Conservation (phyloP, 2,797 vertebrate genomes). For the Gephyroberyx darwinii region DNA sequence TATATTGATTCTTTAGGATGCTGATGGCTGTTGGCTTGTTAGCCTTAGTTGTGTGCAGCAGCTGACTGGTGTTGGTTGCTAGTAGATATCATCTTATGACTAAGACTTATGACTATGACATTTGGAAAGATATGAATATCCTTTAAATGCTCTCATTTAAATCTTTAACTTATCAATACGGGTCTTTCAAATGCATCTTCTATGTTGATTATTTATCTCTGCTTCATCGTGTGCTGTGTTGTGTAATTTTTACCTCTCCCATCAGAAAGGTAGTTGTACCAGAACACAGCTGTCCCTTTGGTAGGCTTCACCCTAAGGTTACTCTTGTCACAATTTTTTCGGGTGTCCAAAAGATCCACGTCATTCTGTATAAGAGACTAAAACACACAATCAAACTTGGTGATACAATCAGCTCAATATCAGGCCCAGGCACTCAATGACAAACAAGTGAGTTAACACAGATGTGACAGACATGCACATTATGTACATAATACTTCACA, state of each 20-base stretch:
- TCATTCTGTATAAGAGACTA: slow-evolving; percentile 96
- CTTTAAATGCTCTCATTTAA: no score
- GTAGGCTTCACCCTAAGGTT: slow-evolving; percentile 93
- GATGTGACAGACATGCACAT: slow-evolving; percentile 57
- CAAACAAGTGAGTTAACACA: slow-evolving; percentile 55
- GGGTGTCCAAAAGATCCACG: slow-evolving; percentile 94
- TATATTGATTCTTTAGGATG: no score
- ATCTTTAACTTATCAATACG: no score
- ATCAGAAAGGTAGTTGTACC: slow-evolving; percentile 99
- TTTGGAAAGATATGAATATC: no score
- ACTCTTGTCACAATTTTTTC: slow-evolving; percentile 95
- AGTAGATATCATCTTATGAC: no score
- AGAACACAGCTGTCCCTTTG: slow-evolving; percentile 96
- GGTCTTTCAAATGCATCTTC: background rate
- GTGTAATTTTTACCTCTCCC: slow-evolving; percentile 87
- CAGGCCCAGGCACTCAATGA: slow-evolving; percentile 38
- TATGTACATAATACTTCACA: slow-evolving; percentile 50
- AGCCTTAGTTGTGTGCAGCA: no score
- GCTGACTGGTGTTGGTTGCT: no score
- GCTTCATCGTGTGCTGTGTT: background rate
- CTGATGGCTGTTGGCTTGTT: no score
- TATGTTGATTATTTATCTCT: background rate
- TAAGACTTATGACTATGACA: no score
- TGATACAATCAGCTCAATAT: background rate
- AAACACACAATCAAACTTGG: slow-evolving; percentile 53